Base-by-base conservation (phyloP, 2,888 invertebrate species). In the Idaea biselata region DNA sequence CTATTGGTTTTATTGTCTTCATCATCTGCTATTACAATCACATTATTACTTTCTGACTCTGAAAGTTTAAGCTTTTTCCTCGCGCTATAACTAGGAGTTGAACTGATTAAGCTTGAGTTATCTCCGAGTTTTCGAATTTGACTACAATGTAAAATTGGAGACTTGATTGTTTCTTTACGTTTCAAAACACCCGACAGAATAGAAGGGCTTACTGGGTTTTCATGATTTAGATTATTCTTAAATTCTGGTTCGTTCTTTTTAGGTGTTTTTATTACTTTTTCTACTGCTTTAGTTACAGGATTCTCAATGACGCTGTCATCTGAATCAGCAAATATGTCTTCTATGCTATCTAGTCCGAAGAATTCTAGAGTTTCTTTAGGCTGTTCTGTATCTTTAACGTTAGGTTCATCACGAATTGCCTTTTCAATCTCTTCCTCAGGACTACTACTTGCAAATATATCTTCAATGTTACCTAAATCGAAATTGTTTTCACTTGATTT, bases 341-440 rank as follows among this genome's bases (percentile, higher is more conserved):
- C 86, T 64, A 94, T 88, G 67, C 87, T 89, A 59, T 89, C 84
- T 56, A 93, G 78, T 61, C 93, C 91, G 53, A 93, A 87, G 75
- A 87, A 86, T 61, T 80, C 82, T 64, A 91, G 73, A 1, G 81
- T 77, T 68, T 84, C 75, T 64, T 80, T 78, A 1, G 78, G 58
- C 17, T 73, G 63, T 74, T 70, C 61, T 2, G 63, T 58, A 18
- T 57, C 54, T 57, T 63, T 55, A 16, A 18, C 17, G 60, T 60
- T 58, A 25, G 16, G 58, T 59, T 33, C 61, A 18, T 2, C 58
- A 60, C 33, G 32, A 6, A 62, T 16, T 25, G 54, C 33, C 2
- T 56, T 63, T 55, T 64, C 1, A 57, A 62, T 55, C 7, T 60
- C 58, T 68, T 73, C 71, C 59, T 69, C 68, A n/a, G 68, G 69